phyloP scores from a whole-genome alignment of 2,113 vertebrate species.

The rat (Rattus norvegicus) region GRCr8 NC_086020.1:230539001-230539500 shows the following conservation, averaged over 20 bases:
- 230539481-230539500: conserved; percentile 15
- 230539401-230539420: neutral
- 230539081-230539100: neutral
- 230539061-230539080: neutral
- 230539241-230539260: conserved; percentile 45
- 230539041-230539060: neutral
- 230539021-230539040: neutral
- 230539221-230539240: conserved; percentile 34
- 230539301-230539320: conserved; percentile 22
- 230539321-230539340: conserved; percentile 43
- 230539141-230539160: neutral
- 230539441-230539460: neutral
- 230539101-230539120: neutral
- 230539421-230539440: conserved; percentile 14
- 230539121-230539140: conserved; percentile 14
- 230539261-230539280: conserved; percentile 50
- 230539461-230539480: neutral
- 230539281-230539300: conserved; percentile 41
- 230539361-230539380: conserved; percentile 8
- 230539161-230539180: conserved; percentile 56
- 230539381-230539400: neutral
- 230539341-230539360: neutral
- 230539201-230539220: conserved; percentile 52
- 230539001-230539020: neutral
- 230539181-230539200: conserved; percentile 21